phyloP scores from a whole-genome alignment of 1,140 invertebrate species.

The Dryas iulia region DNA sequence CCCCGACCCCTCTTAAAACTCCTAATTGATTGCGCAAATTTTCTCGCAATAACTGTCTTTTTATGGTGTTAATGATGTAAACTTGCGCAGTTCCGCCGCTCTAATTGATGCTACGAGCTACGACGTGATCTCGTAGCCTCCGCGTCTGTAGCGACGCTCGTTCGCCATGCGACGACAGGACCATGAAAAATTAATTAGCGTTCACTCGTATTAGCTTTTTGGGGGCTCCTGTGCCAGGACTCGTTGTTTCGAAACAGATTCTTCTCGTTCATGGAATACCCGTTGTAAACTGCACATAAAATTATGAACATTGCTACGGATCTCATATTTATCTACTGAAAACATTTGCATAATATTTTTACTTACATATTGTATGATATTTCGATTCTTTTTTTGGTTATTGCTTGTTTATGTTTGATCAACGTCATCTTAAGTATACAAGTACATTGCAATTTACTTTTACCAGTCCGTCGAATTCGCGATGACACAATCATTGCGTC shows the following conservation, averaged over 20 bases:
- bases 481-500: constrained; percentile 24
- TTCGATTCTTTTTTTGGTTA: background rate
- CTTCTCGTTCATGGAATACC: background rate
- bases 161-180: constrained; percentile 41
- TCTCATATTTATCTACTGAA: background rate
- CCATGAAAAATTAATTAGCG: constrained; percentile 72
- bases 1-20: constrained; percentile 74
- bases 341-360: background rate
- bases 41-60: constrained; percentile 80
- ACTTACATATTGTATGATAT: background rate
- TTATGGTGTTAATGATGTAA: constrained; percentile 79
- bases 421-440: background rate
- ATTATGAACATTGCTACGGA: background rate
- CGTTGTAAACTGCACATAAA: background rate
- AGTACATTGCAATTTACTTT: too few relatives aligned
- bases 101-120: constrained; percentile 66
- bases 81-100: constrained; percentile 68
- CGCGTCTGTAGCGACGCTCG: constrained; percentile 20
- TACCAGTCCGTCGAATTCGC: background rate
- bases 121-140: constrained; percentile 27
- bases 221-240: constrained; percentile 40
- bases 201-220: constrained; percentile 50
- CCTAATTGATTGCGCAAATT: constrained; percentile 80
- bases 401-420: background rate
- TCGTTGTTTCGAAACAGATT: constrained; percentile 20